These are phyloP conservation scores for Calephelis virginiensis DNA, from an alignment of 1,140 invertebrate genomes.

Conservation along the genomic window DNA sequence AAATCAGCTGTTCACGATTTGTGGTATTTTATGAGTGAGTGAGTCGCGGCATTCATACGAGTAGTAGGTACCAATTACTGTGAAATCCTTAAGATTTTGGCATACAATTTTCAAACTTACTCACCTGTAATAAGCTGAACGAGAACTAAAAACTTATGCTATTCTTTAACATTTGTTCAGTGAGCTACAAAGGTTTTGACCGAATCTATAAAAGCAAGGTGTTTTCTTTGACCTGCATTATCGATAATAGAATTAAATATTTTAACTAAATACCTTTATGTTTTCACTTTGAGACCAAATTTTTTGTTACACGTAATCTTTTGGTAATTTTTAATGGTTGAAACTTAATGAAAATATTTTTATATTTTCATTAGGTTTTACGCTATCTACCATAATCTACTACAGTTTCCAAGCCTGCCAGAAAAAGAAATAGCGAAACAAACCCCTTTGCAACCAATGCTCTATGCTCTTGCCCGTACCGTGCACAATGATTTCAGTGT, in stretches of 20 bases:
- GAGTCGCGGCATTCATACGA: background rate
- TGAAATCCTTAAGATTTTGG: slow-evolving; percentile 22
- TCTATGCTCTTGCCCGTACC: too few species aligned
- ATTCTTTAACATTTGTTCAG: too few species aligned
- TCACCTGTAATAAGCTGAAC: background rate
- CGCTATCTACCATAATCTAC: too few species aligned
- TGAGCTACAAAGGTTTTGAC: too few species aligned
- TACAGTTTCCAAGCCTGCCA: too few species aligned
- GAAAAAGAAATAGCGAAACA: too few species aligned
- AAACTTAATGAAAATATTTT: too few species aligned
- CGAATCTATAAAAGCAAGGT: background rate
- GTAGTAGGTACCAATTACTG: background rate
- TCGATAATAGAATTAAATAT: slow-evolving; percentile 9
- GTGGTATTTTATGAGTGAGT: slow-evolving; percentile 10
- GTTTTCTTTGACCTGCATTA: slow-evolving; percentile 1
- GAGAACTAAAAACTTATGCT: background rate
- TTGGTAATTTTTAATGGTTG: too few species aligned
- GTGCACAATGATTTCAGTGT: too few species aligned
- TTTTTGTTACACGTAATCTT: background rate
- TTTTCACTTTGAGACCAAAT: too few species aligned
- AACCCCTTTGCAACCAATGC: too few species aligned
- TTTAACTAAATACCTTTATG: background rate
- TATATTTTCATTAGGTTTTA: too few species aligned
- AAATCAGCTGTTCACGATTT: slow-evolving; percentile 56
- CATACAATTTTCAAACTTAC: slow-evolving; percentile 20